phyloP scores from a whole-genome alignment of 23 tunicate genomes.

The Styela plicata region DNA sequence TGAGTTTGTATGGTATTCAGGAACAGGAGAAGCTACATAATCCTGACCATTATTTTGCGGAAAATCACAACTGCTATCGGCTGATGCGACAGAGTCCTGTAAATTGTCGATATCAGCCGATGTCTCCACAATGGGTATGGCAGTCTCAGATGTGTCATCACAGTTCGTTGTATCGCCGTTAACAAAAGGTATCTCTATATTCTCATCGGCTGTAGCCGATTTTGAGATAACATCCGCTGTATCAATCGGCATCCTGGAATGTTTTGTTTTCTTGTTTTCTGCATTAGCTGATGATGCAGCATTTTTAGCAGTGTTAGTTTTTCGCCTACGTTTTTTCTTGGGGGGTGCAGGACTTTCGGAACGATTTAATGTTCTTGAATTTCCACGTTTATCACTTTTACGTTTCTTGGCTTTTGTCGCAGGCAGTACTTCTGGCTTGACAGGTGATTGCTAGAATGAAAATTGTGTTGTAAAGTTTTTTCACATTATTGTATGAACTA shows the following conservation, averaged over 20 bases:
- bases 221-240: slow-evolving; percentile 33
- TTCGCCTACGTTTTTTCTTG: slow-evolving; percentile 12
- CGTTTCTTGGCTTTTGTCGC: slow-evolving; percentile 13
- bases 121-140: background rate
- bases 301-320: background rate
- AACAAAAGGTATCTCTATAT: background rate
- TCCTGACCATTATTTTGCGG: slow-evolving; percentile 2
- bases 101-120: background rate
- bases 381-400: slow-evolving; percentile 17
- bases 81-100: background rate
- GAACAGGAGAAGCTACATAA: background rate
- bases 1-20: slow-evolving; percentile 6
- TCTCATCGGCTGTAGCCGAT: background rate
- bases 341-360: slow-evolving; percentile 7
- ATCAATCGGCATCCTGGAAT: slow-evolving; percentile 39
- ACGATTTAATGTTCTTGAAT: background rate
- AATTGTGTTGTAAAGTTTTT: background rate
- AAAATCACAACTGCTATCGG: background rate
- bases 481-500: no score
- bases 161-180: background rate
- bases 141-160: background rate
- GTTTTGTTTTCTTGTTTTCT: background rate
- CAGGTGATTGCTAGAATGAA: slow-evolving; percentile 1
- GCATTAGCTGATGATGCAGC: background rate
- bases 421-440: slow-evolving; percentile 6